phyloP scores from a whole-genome alignment of 2,113 vertebrate species.

The Cyanistes caeruleus region DNA sequence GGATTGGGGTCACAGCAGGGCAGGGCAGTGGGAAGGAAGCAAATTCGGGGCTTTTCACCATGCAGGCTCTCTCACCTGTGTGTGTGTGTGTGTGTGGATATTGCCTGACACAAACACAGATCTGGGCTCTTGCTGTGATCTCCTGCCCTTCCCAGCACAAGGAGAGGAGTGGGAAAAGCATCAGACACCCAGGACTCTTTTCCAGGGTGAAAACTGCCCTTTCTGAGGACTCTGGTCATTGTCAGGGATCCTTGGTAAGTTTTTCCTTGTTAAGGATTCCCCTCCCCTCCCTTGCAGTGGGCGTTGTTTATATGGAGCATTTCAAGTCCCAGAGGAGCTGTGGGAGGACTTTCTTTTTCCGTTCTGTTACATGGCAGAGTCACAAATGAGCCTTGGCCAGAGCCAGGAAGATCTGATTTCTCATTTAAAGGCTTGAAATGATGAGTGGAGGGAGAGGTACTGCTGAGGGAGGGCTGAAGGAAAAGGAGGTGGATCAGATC shows the following conservation, averaged over 20 bases:
- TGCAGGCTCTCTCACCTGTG: neutral
- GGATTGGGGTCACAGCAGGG: neutral
- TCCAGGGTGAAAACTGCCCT: neutral
- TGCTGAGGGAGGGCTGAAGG: neutral
- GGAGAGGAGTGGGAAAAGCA: neutral
- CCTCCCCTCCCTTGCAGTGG: conserved; percentile 70
- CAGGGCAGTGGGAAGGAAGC: neutral
- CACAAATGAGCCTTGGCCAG: conserved; percentile 64
- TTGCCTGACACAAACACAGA: neutral
- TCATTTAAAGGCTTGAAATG: conserved; percentile 46
- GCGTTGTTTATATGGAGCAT: conserved; percentile 71
- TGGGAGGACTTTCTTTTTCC: conserved; percentile 70
- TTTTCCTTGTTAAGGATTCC: conserved; percentile 66
- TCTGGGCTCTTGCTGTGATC: accelerated
- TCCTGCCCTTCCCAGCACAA: neutral
- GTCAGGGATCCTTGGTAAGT: conserved; percentile 49
- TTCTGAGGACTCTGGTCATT: neutral
- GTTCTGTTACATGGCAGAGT: conserved; percentile 64
- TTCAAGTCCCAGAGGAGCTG: conserved; percentile 69
- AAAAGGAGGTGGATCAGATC: neutral
- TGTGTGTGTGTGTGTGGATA: neutral
- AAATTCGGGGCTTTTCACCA: neutral
- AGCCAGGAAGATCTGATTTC: conserved; percentile 48
- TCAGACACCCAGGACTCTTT: neutral
- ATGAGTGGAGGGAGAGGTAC: neutral